Conservation (phyloP, 2,113 vertebrate species). For the Hiodon alosoides region DNA sequence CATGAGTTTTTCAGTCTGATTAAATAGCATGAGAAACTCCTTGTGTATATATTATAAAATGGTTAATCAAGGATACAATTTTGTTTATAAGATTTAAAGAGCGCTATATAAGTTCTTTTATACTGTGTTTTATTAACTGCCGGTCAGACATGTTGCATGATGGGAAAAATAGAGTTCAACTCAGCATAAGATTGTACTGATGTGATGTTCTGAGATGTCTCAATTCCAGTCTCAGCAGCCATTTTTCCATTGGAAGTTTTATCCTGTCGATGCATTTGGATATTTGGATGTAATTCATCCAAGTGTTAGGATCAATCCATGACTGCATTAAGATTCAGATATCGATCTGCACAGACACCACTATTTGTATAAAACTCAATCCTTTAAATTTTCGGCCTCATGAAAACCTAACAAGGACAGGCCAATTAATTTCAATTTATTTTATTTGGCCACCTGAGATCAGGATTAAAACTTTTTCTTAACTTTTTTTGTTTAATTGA, state of each 20-base stretch:
- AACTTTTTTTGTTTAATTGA: neutral
- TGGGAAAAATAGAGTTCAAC: neutral
- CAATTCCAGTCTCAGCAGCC: neutral
- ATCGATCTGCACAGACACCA: too few species aligned
- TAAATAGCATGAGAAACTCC: neutral
- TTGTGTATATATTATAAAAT: neutral
- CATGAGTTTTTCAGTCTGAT: neutral
- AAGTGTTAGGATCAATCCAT: too few species aligned
- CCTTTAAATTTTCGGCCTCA: neutral
- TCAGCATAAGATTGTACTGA: neutral
- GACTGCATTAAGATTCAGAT: too few species aligned
- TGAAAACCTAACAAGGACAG: neutral
- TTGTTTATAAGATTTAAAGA: neutral
- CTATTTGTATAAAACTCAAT: neutral
- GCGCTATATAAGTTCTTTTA: neutral
- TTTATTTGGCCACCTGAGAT: neutral
- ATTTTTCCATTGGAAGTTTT: neutral
- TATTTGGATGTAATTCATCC: too few species aligned
- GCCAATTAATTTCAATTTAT: neutral
- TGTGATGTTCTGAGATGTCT: neutral
- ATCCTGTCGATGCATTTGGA: too few species aligned
- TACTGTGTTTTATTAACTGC: neutral
- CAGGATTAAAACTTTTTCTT: constrained; percentile 5
- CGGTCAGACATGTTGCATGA: constrained; percentile 28
- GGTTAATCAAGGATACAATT: neutral